Conservation (phyloP, 1,140 invertebrate species). For the Drosophila aff. region DNA sequence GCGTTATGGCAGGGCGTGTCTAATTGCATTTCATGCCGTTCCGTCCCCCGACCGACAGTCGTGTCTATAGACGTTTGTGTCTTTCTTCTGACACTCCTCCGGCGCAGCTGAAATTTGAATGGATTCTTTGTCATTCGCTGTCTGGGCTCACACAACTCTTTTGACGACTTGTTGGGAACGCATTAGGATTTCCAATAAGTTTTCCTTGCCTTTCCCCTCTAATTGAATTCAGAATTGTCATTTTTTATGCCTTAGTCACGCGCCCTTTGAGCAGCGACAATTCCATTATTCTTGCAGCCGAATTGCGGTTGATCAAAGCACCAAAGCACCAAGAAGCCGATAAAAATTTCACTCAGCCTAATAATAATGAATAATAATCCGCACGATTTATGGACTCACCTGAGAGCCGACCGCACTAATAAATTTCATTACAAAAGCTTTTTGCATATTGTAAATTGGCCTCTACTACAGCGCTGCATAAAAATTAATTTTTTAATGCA, state of each 20-base stretch:
- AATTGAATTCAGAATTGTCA: constrained; percentile 21
- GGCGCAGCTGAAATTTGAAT: constrained; percentile 54
- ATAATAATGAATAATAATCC: constrained; percentile 52
- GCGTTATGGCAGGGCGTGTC: constrained; percentile 47
- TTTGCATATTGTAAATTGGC: constrained; percentile 67
- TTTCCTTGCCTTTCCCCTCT: constrained; percentile 1
- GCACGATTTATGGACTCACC: constrained; percentile 51
- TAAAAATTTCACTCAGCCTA: constrained; percentile 15
- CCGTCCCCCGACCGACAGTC: constrained; percentile 42
- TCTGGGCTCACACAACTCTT: constrained; percentile 50
- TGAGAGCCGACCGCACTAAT: constrained; percentile 27
- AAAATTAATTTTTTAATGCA: constrained; percentile 75
- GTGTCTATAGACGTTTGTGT: constrained; percentile 43
- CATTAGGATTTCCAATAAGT: constrained; percentile 57
- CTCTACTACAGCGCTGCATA: constrained; percentile 25
- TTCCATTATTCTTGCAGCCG: constrained; percentile 13
- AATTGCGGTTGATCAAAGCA: constrained; percentile 14
- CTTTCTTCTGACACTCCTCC: constrained; percentile 32
- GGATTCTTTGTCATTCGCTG: constrained; percentile 36
- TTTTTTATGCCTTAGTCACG: constrained; percentile 43
- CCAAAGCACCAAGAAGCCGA: constrained; percentile 5
- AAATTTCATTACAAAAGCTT: constrained; percentile 53
- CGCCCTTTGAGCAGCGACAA: constrained; percentile 3
- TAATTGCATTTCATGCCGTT: constrained; percentile 60
- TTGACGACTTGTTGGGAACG: constrained; percentile 63